phyloP scores from a whole-genome alignment of 2,113 vertebrate species.

The Sarotherodon lohbergeri region DNA sequence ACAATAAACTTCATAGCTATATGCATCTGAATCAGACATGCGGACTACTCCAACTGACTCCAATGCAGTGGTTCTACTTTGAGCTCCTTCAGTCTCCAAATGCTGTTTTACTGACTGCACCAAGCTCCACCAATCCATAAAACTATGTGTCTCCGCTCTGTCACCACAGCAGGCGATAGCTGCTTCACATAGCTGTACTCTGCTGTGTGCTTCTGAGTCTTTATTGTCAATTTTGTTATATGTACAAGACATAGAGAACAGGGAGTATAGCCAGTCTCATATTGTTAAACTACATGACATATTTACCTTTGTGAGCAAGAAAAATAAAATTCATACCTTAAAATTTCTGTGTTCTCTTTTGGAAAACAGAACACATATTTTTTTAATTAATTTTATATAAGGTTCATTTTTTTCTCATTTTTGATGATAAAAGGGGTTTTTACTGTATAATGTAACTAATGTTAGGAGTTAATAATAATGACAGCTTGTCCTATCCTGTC shows the following conservation, averaged over 20 bases:
- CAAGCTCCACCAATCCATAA: background rate
- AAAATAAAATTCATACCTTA: background rate
- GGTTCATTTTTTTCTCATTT: background rate
- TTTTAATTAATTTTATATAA: background rate
- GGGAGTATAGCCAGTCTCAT: background rate
- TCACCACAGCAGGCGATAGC: background rate
- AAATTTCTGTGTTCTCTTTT: background rate
- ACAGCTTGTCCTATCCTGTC: background rate
- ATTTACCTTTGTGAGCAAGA: background rate
- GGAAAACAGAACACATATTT: fast-evolving
- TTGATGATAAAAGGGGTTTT: background rate
- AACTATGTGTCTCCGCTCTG: background rate
- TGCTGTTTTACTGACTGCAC: background rate
- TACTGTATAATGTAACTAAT: background rate
- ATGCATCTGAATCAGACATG: background rate
- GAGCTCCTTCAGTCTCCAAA: background rate
- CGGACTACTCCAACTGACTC: background rate
- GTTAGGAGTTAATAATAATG: background rate
- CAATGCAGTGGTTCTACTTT: background rate
- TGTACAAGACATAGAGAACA: background rate
- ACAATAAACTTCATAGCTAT: background rate
- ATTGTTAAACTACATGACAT: background rate
- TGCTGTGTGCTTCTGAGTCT: background rate
- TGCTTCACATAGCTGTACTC: background rate
- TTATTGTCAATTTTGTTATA: background rate